Base-by-base conservation (phyloP, 2,888 invertebrate species). In the Parnassius mnemosyne region DNA sequence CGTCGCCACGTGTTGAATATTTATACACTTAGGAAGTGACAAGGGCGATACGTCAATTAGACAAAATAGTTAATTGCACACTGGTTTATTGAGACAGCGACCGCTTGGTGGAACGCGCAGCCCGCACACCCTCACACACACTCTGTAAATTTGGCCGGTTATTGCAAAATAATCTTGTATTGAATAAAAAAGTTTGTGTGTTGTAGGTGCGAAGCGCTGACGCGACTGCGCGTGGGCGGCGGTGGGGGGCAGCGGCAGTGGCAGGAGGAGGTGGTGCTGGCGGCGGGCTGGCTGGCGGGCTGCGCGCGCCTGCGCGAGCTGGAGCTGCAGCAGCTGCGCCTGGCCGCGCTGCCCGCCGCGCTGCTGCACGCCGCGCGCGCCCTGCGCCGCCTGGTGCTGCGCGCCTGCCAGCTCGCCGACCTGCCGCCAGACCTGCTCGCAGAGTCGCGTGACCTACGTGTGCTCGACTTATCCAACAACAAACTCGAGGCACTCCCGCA, bases 171-270 rank as follows among this genome's bases (percentile, higher is more conserved):
- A 20, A 20, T 3, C 7, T 0, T 34, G 7, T 34, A 7, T 7
- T 34, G 34, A 34, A 34, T 34, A 7, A 34, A 34, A 34, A 34
- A 34, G 34, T 34, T 34, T 34, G 1, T 34, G 34, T 34, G 20
- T 34, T 34, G 34, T 34, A 34, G 34, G 7, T 34, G 34, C 34
- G 34, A 34, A 7, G 34, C 34, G 7, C 34, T 34, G 34, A 3
- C 7, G 5, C 34, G 34, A 7, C 57, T 56, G 53, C 46, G 16
- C 47, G 43, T 67, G 56, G 53, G n/a, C 63, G 69, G 68, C 43
- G 53, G 53, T 13, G 69, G 60, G 44, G 10, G 60, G 54, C 61
- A 69, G 64, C 62, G 42, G 49, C 52, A 57, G 49, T 63, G 71
- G 41, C 3, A 5, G 12, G 41, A 9, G 13, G 16, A 42, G 34